Conservation (phyloP, 2,888 invertebrate species). For the Nemotelus pantherinus region DNA sequence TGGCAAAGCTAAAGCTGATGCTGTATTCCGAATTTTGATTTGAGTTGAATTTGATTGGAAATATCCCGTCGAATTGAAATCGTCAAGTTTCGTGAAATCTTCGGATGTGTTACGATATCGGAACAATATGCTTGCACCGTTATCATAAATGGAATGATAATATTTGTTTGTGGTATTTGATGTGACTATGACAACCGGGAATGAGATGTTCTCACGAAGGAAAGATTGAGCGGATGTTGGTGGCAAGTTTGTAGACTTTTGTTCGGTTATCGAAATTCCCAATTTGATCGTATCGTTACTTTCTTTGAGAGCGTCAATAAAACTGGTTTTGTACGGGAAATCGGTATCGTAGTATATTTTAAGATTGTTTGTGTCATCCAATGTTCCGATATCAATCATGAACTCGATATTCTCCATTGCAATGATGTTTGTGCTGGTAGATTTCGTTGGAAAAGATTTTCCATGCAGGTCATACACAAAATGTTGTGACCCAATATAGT, state of each 20-base stretch:
- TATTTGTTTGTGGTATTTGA: constrained; percentile 74
- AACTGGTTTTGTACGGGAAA: constrained; percentile 56
- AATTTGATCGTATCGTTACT: constrained; percentile 55
- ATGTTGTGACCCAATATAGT: constrained; percentile 95
- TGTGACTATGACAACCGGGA: constrained; percentile 64
- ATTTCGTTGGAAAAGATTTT: constrained; percentile 70
- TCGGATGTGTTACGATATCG: constrained; percentile 59
- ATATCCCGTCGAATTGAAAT: constrained; percentile 62
- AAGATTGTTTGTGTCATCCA: constrained; percentile 63
- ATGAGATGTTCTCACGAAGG: constrained; percentile 67
- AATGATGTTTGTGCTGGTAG: constrained; percentile 57
- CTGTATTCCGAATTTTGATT: constrained; percentile 72
- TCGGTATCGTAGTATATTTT: constrained; percentile 57
- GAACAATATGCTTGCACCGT: constrained; percentile 71
- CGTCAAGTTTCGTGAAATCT: constrained; percentile 64
- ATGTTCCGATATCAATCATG: constrained; percentile 74
- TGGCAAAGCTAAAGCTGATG: constrained; percentile 72
- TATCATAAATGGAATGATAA: constrained; percentile 82
- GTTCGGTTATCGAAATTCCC: constrained; percentile 56
- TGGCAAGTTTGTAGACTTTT: constrained; percentile 68
- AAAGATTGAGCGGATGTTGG: constrained; percentile 90
- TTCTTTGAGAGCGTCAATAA: constrained; percentile 54
- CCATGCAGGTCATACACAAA: constrained; percentile 85
- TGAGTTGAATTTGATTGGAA: constrained; percentile 68
- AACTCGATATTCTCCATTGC: constrained; percentile 69